Percentiles rank a stretch among this genome's conserved stretches.
phyloP scores from a whole-genome alignment of 2,797 vertebrate genomes.

The Sebastes baramenuke region DNA sequence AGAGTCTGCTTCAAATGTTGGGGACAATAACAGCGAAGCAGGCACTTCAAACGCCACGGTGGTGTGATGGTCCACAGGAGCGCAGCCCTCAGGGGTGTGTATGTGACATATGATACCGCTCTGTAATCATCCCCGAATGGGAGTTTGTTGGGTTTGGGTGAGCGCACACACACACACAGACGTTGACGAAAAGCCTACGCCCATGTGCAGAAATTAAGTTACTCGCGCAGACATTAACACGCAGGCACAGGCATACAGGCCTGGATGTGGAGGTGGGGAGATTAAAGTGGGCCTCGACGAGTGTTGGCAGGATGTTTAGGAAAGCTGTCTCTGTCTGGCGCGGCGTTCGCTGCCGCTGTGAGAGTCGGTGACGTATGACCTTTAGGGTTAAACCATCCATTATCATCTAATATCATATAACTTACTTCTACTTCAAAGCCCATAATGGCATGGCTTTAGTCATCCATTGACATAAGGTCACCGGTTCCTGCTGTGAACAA shows the following conservation, averaged over 20 bases:
- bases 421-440: slow-evolving; percentile 23
- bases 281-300: slow-evolving; percentile 52
- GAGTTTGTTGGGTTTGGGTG: slow-evolving; percentile 59
- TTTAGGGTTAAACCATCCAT: slow-evolving; percentile 37
- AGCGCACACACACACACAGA: slow-evolving; percentile 20
- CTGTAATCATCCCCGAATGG: slow-evolving; percentile 69
- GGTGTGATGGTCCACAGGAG: slow-evolving; percentile 75
- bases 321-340: slow-evolving; percentile 51
- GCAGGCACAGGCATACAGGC: slow-evolving; percentile 15
- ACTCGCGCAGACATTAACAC: slow-evolving; percentile 17
- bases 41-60: slow-evolving; percentile 53
- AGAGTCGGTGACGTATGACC: slow-evolving; percentile 17
- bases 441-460: slow-evolving; percentile 9
- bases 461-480: slow-evolving; percentile 11
- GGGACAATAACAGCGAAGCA: slow-evolving; percentile 53
- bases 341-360: slow-evolving; percentile 20
- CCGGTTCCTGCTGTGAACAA: not conserved
- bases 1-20: slow-evolving; percentile 43
- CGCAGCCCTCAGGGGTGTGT: slow-evolving; percentile 52
- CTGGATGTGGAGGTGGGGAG: slow-evolving; percentile 35
- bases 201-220: slow-evolving; percentile 32
- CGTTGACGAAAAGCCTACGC: slow-evolving; percentile 44
- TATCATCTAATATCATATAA: slow-evolving; percentile 38
- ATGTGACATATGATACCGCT: slow-evolving; percentile 56
- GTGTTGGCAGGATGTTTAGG: slow-evolving; percentile 65